phyloP scores from a whole-genome alignment of 1,140 invertebrate species.

The Eupeodes corollae region DNA sequence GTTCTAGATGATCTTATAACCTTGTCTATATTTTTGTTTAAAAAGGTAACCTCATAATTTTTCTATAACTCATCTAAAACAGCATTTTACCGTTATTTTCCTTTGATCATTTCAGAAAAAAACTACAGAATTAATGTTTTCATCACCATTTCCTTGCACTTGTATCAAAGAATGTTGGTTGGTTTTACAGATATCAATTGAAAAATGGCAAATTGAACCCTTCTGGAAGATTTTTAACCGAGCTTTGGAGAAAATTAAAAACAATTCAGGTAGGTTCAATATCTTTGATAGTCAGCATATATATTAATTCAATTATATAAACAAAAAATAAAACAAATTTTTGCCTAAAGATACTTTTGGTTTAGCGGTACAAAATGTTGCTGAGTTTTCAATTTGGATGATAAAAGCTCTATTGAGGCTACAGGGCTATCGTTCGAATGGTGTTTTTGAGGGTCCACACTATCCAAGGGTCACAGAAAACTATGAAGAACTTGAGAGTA shows the following conservation, averaged over 20 bases:
- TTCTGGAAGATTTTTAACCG: slow-evolving; percentile 27
- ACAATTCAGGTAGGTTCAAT: slow-evolving; percentile 4
- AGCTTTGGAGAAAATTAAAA: slow-evolving; percentile 18
- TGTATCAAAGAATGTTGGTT: slow-evolving; percentile 32
- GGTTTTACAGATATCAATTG: slow-evolving; percentile 10
- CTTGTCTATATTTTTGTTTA: slow-evolving; percentile 17
- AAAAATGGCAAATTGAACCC: slow-evolving; percentile 3
- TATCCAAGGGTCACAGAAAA: slow-evolving; percentile 8
- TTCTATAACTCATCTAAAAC: not conserved
- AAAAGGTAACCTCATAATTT: slow-evolving; percentile 4
- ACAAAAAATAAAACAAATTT: not conserved
- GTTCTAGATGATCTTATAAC: slow-evolving; percentile 20
- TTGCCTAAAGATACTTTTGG: slow-evolving; percentile 1
- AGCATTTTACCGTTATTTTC: no score
- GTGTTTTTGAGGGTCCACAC: slow-evolving; percentile 3
- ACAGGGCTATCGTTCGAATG: slow-evolving; percentile 10
- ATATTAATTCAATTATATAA: no score
- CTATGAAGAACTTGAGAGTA: slow-evolving; percentile 8
- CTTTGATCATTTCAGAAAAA: slow-evolving; percentile 8
- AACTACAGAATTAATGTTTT: slow-evolving; percentile 17
- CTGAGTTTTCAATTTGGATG: slow-evolving; percentile 12
- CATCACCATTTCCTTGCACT: slow-evolving; percentile 25
- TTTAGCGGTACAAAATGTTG: slow-evolving; percentile 1
- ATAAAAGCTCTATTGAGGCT: slow-evolving; percentile 8
- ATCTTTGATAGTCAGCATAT: not conserved